These are phyloP conservation scores for Pteronura brasiliensis DNA, from an alignment of 2,113 vertebrate genomes.

Conservation along the genomic window DNA sequence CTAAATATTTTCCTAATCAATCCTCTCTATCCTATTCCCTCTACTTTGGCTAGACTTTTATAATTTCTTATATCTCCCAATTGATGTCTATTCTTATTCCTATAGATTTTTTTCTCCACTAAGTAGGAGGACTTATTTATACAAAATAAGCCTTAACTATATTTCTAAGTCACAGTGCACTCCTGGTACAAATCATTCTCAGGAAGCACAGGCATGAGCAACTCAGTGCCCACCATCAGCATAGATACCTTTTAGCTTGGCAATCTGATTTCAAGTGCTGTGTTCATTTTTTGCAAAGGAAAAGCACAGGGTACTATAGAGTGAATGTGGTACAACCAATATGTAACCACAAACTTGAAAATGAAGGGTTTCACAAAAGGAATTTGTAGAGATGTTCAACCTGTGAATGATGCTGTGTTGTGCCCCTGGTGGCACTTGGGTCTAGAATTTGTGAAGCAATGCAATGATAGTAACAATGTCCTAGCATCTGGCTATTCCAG, in stretches of 20 bases:
- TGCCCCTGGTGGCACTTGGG: fast-evolving
- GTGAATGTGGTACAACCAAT: background rate
- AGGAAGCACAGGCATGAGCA: background rate
- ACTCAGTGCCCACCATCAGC: background rate
- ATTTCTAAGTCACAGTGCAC: background rate
- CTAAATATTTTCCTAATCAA: background rate
- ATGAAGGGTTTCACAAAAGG: background rate
- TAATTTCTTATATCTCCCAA: background rate
- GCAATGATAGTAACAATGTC: fast-evolving
- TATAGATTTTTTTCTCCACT: background rate
- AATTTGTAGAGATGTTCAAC: background rate
- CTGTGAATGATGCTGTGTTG: background rate
- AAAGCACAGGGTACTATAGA: background rate
- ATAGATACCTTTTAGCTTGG: background rate
- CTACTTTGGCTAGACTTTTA: background rate
- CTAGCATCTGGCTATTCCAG: background rate
- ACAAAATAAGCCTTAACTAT: background rate
- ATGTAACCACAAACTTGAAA: background rate
- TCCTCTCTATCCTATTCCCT: background rate
- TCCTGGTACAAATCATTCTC: background rate
- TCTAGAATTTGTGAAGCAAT: background rate
- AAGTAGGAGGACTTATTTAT: background rate
- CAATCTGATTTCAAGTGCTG: background rate
- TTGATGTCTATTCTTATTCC: background rate
- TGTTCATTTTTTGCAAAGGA: background rate